Evolutionary conservation across 2,113 vertebrate species (phyloP).

Genomic region (Paralichthys olivaceus): DNA sequence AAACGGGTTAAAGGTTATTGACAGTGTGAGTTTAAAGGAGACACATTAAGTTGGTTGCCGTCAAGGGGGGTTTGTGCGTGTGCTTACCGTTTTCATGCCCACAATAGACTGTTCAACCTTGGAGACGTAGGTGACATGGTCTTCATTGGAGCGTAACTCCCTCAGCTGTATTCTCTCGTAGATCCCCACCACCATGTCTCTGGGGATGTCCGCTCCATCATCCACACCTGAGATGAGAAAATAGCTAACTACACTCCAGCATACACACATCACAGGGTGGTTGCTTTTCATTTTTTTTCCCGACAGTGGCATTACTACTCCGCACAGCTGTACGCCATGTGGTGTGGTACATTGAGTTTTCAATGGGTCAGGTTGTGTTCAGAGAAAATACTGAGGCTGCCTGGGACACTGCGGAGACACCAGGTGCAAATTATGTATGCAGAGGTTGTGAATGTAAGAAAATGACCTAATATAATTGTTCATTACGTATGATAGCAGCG

Average conservation of each 20-base stretch:
- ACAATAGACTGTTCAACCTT: conserved; percentile 99
- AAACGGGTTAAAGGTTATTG: background rate
- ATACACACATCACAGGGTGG: background rate
- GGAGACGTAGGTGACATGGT: conserved; percentile 98
- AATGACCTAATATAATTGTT: background rate
- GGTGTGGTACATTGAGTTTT: conserved; percentile 51
- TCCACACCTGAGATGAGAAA: conserved; percentile 88
- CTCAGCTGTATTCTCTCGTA: conserved; percentile 97
- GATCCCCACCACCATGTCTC: conserved; percentile 97
- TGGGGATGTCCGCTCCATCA: conserved; percentile 95
- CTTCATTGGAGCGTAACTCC: conserved; percentile 97
- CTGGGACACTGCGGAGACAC: conserved; percentile 56
- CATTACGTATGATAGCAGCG: background rate
- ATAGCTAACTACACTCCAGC: conserved; percentile 17
- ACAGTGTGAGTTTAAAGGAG: too few species aligned
- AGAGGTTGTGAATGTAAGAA: background rate
- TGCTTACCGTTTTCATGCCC: conserved; percentile 97
- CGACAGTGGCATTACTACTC: too few species aligned
- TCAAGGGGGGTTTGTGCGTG: background rate
- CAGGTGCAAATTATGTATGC: conserved; percentile 42
- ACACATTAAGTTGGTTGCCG: too few species aligned
- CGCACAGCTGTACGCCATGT: conserved; percentile 24
- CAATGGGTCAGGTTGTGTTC: conserved; percentile 57
- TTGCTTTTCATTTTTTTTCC: background rate
- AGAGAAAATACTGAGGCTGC: conserved; percentile 41